Percentiles rank a stretch among this genome's conserved stretches.
These are phyloP conservation scores for Sinocyclocheilus rhinocerous DNA, from an alignment of 2,113 vertebrate species.

Conservation along the genomic window DNA sequence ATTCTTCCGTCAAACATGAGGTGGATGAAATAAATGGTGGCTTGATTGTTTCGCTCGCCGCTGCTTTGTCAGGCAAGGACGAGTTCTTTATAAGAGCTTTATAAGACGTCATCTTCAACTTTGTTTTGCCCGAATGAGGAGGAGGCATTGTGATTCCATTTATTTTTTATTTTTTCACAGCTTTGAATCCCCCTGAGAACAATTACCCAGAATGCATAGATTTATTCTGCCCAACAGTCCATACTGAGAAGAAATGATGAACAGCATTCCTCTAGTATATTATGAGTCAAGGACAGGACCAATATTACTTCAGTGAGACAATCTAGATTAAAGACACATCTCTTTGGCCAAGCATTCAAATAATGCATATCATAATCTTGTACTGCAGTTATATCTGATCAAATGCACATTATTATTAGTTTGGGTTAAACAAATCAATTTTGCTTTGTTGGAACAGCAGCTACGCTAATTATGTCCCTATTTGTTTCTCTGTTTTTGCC, in stretches of 20 bases:
- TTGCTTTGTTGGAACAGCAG: too few species aligned
- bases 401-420: too few species aligned
- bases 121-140: neutral
- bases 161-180: neutral
- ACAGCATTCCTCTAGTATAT: neutral
- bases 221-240: neutral
- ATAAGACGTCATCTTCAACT: neutral
- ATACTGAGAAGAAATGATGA: slow-evolving; percentile 10
- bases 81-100: slow-evolving; percentile 20
- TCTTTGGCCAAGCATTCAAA: too few species aligned
- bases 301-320: slow-evolving; percentile 14
- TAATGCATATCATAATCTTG: too few species aligned
- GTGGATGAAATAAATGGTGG: slow-evolving; percentile 45
- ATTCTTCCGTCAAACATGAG: slow-evolving; percentile 36
- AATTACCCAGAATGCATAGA: slow-evolving; percentile 32
- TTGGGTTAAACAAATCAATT: too few species aligned
- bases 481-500: too few species aligned
- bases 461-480: too few species aligned
- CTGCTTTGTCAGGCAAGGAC: slow-evolving; percentile 62
- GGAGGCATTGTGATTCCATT: neutral
- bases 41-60: slow-evolving; percentile 16
- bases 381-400: too few species aligned
- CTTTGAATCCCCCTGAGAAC: slow-evolving; percentile 35
- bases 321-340: too few species aligned
- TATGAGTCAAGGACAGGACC: slow-evolving; percentile 18